A percentile compares a stretch with the other conserved stretches of the same genome.
Conservation (phyloP, 2,888 invertebrate species). For the Perizoma affinitatum region DNA sequence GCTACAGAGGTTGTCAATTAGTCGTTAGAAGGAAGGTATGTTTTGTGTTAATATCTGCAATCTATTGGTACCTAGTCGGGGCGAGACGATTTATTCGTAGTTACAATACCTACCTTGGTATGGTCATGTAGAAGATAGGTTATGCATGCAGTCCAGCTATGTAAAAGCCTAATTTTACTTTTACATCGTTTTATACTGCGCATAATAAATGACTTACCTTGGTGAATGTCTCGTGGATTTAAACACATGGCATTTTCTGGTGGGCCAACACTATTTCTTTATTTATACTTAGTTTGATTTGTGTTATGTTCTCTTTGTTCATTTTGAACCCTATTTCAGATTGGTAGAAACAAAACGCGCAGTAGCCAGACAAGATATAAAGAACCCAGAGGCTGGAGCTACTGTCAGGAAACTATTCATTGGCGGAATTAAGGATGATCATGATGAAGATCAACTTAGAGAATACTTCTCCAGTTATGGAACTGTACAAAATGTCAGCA, state of each 20-base stretch:
- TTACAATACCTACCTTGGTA: slow-evolving; percentile 5
- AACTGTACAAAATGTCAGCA: slow-evolving; percentile 91
- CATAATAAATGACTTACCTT: slow-evolving; percentile 66
- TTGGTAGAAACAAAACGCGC: slow-evolving; percentile 99
- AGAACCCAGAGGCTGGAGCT: slow-evolving; percentile 95
- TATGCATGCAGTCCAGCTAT: slow-evolving; percentile 74
- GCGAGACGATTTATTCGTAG: too few relatives aligned
- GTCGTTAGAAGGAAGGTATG: too few relatives aligned
- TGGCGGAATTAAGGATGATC: slow-evolving; percentile 96
- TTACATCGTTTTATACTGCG: slow-evolving; percentile 79
- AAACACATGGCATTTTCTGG: slow-evolving; percentile 78
- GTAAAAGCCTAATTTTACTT: slow-evolving; percentile 61
- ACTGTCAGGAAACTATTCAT: slow-evolving; percentile 98
- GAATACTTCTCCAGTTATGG: slow-evolving; percentile 94
- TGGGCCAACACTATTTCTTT: slow-evolving; percentile 59
- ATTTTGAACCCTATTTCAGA: slow-evolving; percentile 57
- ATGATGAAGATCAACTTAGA: slow-evolving; percentile 94
- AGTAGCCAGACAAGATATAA: slow-evolving; percentile 96
- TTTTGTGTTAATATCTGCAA: too few relatives aligned
- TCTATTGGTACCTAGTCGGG: too few relatives aligned
- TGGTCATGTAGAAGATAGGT: neutral
- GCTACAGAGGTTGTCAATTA: too few relatives aligned
- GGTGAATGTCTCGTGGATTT: slow-evolving; percentile 70
- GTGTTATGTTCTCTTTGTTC: slow-evolving; percentile 2
- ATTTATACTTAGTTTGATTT: neutral